Evolutionary conservation across 2,113 vertebrate species (phyloP).

Genomic region (Catharus fuscescens): DNA sequence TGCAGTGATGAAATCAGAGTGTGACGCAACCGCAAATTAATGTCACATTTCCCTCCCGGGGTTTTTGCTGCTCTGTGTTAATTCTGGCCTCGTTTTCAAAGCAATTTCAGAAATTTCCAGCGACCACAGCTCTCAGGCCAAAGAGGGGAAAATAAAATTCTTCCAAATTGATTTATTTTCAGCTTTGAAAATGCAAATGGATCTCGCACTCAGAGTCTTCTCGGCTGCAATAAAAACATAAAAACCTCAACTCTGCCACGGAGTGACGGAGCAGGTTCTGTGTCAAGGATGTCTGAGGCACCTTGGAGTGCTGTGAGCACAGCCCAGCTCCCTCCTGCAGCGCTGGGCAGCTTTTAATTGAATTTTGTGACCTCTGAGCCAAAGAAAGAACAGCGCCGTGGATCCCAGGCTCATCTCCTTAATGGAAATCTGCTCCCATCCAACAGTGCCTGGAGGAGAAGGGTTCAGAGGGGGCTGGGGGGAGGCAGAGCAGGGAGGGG

Average conservation of each 20-base stretch:
- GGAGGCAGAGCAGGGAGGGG: not conserved
- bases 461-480: not conserved
- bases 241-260: rapidly evolving
- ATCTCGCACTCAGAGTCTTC: not conserved
- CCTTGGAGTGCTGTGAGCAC: not conserved
- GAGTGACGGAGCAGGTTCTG: not conserved
- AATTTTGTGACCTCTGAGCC: not conserved
- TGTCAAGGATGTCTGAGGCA: not conserved
- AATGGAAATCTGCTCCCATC: not conserved
- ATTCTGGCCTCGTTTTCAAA: not conserved
- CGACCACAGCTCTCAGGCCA: not conserved
- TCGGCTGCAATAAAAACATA: not conserved
- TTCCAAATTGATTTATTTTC: not conserved
- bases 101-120: not conserved
- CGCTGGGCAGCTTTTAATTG: not conserved
- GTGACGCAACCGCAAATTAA: not conserved
- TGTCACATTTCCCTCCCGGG: not conserved
- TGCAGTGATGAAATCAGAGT: not conserved
- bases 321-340: not conserved
- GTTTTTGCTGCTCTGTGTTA: not conserved
- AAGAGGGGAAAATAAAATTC: not conserved
- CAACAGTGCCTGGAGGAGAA: not conserved
- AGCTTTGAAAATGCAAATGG: not conserved
- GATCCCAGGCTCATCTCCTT: not conserved
- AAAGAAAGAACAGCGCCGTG: not conserved